phyloP scores from a whole-genome alignment of 2,797 vertebrate species.

The Pseudomugil gertrudae region DNA sequence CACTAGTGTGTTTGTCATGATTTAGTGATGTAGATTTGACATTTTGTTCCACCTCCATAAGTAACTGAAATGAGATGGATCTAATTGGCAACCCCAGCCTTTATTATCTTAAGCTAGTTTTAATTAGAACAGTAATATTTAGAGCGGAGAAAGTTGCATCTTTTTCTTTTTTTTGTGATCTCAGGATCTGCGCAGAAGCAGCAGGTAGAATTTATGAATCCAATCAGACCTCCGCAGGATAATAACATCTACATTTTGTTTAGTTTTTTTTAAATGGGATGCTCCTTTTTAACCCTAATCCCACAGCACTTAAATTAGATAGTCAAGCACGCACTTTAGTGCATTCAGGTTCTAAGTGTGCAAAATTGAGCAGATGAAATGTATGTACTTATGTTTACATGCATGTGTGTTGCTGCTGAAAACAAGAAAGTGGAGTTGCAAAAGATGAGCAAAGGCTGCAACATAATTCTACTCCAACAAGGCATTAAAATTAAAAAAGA shows the following conservation, averaged over 20 bases:
- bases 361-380: conserved; percentile 76
- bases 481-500: conserved; percentile 49
- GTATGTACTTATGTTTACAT: conserved; percentile 82
- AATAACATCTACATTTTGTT: conserved; percentile 46
- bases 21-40: conserved; percentile 34
- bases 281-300: conserved; percentile 65
- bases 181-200: conserved; percentile 77
- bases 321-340: conserved; percentile 81
- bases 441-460: conserved; percentile 64
- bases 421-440: conserved; percentile 63
- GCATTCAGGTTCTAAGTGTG: conserved; percentile 81
- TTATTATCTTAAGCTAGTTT: conserved; percentile 55
- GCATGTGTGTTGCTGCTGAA: conserved; percentile 79
- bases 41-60: conserved; percentile 49
- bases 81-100: conserved; percentile 47
- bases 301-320: conserved; percentile 80
- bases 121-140: conserved; percentile 38
- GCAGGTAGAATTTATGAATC: conserved; percentile 69
- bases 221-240: conserved; percentile 71
- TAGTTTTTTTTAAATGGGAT: conserved; percentile 41
- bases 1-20: conserved; percentile 27
- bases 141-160: conserved; percentile 60
- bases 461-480: conserved; percentile 65
- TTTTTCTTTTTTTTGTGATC: conserved; percentile 59
- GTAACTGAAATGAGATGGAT: conserved; percentile 60